phyloP scores from a whole-genome alignment of 2,113 vertebrate species.

The Amia ocellicauda region DNA sequence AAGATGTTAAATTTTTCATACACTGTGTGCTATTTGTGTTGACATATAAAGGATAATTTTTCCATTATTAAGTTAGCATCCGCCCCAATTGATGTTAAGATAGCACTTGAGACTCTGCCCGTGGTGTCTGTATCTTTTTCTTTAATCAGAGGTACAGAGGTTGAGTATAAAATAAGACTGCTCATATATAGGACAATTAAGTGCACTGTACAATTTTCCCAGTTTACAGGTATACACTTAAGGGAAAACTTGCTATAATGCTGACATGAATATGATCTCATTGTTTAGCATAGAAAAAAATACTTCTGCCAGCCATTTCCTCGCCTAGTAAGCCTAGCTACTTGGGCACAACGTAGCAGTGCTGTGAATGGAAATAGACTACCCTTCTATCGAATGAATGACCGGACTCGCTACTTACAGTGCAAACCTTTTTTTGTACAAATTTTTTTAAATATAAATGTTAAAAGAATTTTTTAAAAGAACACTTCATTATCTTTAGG shows the following conservation, averaged over 20 bases:
- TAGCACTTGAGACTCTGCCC: constrained; percentile 86
- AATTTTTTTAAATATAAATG: constrained; percentile 87
- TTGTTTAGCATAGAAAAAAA: constrained; percentile 71
- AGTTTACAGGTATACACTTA: constrained; percentile 94
- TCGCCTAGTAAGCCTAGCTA: constrained; percentile 77
- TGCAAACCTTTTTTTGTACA: constrained; percentile 85
- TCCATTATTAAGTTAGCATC: constrained; percentile 71
- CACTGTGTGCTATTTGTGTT: constrained; percentile 78
- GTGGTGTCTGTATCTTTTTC: constrained; percentile 71
- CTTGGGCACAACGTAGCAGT: constrained; percentile 72
- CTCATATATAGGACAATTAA: constrained; percentile 90
- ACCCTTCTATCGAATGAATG: constrained; percentile 76
- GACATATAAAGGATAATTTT: constrained; percentile 62
- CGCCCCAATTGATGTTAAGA: constrained; percentile 73
- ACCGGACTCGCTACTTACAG: constrained; percentile 80
- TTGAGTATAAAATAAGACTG: constrained; percentile 87
- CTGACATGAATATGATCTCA: constrained; percentile 70
- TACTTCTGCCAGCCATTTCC: constrained; percentile 78
- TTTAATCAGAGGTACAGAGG: constrained; percentile 84
- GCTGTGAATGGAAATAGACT: constrained; percentile 87
- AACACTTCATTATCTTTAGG: constrained; percentile 90
- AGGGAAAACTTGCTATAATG: constrained; percentile 87
- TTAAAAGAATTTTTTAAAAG: constrained; percentile 72
- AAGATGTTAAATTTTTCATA: constrained; percentile 53
- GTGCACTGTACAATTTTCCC: constrained; percentile 98